phyloP scores from a whole-genome alignment of 2,113 vertebrate species.

The Physeter macrocephalus region DNA sequence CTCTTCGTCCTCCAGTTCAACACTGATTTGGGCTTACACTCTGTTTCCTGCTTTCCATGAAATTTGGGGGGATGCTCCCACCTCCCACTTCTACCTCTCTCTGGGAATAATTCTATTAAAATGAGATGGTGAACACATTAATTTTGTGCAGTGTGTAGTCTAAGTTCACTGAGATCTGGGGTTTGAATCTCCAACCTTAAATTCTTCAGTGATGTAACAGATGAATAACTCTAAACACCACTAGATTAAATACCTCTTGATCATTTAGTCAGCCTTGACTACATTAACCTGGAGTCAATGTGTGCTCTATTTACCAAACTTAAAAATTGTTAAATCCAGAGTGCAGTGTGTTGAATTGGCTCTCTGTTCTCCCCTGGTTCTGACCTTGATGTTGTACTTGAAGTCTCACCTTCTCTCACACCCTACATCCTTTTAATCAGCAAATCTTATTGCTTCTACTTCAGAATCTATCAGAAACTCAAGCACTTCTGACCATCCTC shows the following conservation, averaged over 20 bases:
- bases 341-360: not conserved
- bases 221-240: not conserved
- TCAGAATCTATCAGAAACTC: not conserved
- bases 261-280: not conserved
- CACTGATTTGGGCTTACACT: not conserved
- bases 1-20: too few species aligned
- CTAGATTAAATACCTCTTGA: not conserved
- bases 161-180: not conserved
- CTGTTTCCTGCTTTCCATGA: not conserved
- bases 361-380: not conserved
- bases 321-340: not conserved
- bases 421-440: not conserved
- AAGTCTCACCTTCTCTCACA: not conserved
- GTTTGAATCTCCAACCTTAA: not conserved
- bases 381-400: not conserved
- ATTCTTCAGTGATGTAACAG: not conserved
- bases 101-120: not conserved
- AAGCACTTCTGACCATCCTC: not conserved
- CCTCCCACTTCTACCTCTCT: not conserved
- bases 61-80: not conserved
- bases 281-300: not conserved
- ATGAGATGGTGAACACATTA: not conserved
- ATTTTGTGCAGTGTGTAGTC: not conserved
- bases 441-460: not conserved
- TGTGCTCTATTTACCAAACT: not conserved